Evolutionary conservation across 2,888 invertebrate genomes (phyloP).

Genomic region (Mellilla xanthometata): DNA sequence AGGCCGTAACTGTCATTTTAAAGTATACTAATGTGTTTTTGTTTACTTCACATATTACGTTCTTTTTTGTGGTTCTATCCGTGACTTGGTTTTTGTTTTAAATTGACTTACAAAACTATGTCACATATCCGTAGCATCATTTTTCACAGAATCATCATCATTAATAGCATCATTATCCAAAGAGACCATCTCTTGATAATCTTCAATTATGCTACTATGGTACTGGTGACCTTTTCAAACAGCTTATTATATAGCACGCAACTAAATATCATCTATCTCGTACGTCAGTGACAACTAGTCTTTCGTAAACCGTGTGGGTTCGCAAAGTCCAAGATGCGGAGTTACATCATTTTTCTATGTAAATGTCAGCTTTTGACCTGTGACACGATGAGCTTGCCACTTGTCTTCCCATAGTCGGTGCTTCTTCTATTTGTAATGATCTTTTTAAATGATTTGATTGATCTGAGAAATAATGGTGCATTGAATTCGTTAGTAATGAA

Average conservation of each 20-base stretch:
- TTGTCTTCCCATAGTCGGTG: slow-evolving; percentile 40
- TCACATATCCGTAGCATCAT: slow-evolving; percentile 13
- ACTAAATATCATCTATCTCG: slow-evolving; percentile 51
- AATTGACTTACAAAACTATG: neutral
- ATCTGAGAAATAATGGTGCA: slow-evolving; percentile 19
- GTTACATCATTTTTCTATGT: slow-evolving; percentile 60
- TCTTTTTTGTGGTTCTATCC: too few relatives aligned
- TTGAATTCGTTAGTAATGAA: slow-evolving; percentile 16
- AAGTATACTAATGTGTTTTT: too few relatives aligned
- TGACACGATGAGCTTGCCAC: slow-evolving; percentile 57
- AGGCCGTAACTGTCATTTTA: slow-evolving; percentile 32
- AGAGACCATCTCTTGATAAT: slow-evolving; percentile 48
- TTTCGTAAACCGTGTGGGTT: slow-evolving; percentile 52
- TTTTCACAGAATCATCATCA: slow-evolving; percentile 27
- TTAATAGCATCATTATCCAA: slow-evolving; percentile 40
- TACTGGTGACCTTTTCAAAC: slow-evolving; percentile 57
- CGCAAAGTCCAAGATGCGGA: slow-evolving; percentile 34
- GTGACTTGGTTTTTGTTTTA: too few relatives aligned
- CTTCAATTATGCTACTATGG: slow-evolving; percentile 49
- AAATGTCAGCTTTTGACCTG: slow-evolving; percentile 79
- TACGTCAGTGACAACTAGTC: slow-evolving; percentile 54
- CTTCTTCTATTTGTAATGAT: slow-evolving; percentile 10
- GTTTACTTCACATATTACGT: too few relatives aligned
- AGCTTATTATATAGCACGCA: slow-evolving; percentile 56
- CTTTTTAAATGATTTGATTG: slow-evolving; percentile 15